Conservation (phyloP, 1,140 invertebrate species). For the Pygmarrhopalites habei region DNA sequence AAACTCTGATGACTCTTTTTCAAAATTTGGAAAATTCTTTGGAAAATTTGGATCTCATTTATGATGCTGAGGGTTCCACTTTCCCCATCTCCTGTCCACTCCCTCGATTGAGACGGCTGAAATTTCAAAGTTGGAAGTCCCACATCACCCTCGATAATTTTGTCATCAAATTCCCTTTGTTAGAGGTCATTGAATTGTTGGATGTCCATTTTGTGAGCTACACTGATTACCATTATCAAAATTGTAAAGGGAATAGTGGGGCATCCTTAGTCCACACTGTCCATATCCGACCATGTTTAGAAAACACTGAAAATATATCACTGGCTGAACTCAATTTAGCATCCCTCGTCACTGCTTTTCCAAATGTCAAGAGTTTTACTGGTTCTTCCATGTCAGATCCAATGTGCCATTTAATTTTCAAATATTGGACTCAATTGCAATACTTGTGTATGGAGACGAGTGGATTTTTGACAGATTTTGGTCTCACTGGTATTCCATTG, state of each 20-base stretch:
- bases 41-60: neutral
- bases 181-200: neutral
- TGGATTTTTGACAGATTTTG: neutral
- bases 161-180: neutral
- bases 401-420: neutral
- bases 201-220: neutral
- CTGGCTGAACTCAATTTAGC: neutral
- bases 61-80: neutral
- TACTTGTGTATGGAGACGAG: neutral
- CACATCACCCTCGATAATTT: neutral
- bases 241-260: neutral
- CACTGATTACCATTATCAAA: neutral
- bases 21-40: neutral
- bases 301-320: neutral
- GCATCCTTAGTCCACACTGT: neutral
- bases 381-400: neutral
- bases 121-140: neutral
- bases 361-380: neutral
- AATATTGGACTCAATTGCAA: conserved; percentile 1
- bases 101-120: neutral
- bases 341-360: neutral
- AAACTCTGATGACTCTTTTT: conserved; percentile 6
- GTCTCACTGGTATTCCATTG: neutral
- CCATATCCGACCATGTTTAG: neutral
- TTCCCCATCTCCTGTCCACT: neutral